These are phyloP conservation scores for Trachops cirrhosus DNA, from an alignment of 2,797 vertebrate species.

Conservation along the genomic window DNA sequence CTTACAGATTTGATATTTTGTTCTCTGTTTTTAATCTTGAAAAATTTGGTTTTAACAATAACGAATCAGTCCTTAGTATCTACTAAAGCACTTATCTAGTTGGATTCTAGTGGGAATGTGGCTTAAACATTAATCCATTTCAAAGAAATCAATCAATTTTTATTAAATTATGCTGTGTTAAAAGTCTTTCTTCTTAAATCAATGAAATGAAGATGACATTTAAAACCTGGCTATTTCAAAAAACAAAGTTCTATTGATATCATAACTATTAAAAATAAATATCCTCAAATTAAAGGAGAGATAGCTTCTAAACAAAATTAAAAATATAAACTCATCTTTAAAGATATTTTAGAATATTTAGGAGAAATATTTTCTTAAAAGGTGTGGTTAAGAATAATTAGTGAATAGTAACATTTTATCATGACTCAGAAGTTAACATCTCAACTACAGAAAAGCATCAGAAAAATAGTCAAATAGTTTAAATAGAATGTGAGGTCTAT, in stretches of 20 bases:
- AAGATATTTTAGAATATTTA: background rate
- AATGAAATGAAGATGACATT: background rate
- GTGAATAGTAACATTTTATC: background rate
- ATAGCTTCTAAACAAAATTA: background rate
- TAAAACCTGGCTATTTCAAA: background rate
- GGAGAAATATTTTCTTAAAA: background rate
- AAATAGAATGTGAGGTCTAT: background rate
- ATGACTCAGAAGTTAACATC: background rate
- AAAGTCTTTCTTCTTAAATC: slow-evolving; percentile 11
- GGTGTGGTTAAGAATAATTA: background rate
- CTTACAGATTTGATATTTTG: background rate
- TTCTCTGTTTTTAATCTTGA: background rate
- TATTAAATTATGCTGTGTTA: background rate
- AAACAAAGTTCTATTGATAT: background rate
- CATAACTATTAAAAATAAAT: background rate
- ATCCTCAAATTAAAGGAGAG: background rate
- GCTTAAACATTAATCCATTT: background rate
- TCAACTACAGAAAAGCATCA: background rate
- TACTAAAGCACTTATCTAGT: background rate
- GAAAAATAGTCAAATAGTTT: background rate
- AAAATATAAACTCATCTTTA: background rate
- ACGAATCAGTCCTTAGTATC: background rate
- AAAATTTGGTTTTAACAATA: background rate
- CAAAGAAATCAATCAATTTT: background rate
- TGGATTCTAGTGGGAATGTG: background rate